Evolutionary conservation across 2,888 invertebrate species (phyloP), one percentile per base, ranked within the genome.

Genomic region (Drosophila peninsularis): DNA sequence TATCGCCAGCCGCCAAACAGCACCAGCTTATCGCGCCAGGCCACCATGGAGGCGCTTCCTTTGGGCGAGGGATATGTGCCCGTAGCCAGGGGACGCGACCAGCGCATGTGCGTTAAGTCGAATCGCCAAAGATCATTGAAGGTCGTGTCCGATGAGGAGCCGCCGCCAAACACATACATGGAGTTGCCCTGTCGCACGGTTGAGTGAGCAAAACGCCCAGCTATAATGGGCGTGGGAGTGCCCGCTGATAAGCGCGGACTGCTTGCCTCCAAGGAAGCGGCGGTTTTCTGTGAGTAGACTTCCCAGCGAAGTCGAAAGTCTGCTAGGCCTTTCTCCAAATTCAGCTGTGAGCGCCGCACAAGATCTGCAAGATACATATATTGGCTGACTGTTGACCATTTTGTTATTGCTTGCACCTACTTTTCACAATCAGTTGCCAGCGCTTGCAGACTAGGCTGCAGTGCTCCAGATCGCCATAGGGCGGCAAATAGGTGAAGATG

Each of bases 1-100:
- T 98, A 97, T 13, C 98, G 96, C 97, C 98, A 98, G 7, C 99
- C 99, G 45, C 99, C 99, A 93, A 98, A 99, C 57, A 99, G 93
- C 71, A 97, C 94, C 76, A 99, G 94, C 77, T 94, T 95, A 85
- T 97, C 96, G 82, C 96, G 95, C 93, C 98, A 96, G 77, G 95
- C 94, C n/a, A 98, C 96, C 95, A 99, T 95, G 19, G 97, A 96
- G 36, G 98, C 97, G 91, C 98, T 98, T 55, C 98, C 98, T 93
- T 98, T 99, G 0, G 99, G 98, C 5, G 98, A 97, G 10, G 99
- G 99, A 93, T 98, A 98, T 52, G 95, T 88, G 7, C 92, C 92
- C 92, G 95, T 96, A 5, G 97, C 96, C 47, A 96, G 92, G 0
- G 96, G 96, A 76, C 97, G 94, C 21, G 96, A 94, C 98, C 98